Percentiles rank a stretch among this genome's conserved stretches.
Conservation (phyloP, 2,888 invertebrate genomes). For the Lasioglossum figueresi region DNA sequence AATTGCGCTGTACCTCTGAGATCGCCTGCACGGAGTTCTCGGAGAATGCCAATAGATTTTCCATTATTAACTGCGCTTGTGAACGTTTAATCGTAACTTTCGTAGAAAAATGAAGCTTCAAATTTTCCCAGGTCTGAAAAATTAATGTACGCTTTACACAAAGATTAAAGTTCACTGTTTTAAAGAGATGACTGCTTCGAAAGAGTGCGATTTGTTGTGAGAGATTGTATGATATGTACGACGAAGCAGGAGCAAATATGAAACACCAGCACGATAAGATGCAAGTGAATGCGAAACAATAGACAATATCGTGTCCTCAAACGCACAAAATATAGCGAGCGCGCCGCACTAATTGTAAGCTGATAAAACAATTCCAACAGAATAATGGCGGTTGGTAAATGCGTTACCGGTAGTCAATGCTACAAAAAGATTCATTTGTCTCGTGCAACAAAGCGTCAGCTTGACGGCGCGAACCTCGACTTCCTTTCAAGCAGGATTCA, state of each 20-base stretch:
- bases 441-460: slow-evolving; percentile 37
- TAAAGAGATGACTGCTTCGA: neutral
- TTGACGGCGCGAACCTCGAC: slow-evolving; percentile 1
- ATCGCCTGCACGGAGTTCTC: neutral
- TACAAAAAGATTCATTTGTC: slow-evolving; percentile 62
- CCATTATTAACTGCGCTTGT: neutral
- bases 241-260: neutral
- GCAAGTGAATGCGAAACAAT: neutral
- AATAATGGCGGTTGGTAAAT: slow-evolving; percentile 51
- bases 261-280: neutral
- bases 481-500: neutral
- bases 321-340: slow-evolving; percentile 51
- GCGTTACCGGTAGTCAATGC: slow-evolving; percentile 58
- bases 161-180: neutral
- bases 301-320: slow-evolving; percentile 28
- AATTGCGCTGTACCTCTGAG: neutral
- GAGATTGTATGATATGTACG: neutral
- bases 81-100: neutral
- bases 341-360: slow-evolving; percentile 50
- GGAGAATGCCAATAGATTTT: neutral
- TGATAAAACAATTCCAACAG: slow-evolving; percentile 57
- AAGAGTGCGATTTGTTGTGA: neutral
- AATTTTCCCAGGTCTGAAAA: neutral
- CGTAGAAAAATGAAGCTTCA: neutral
- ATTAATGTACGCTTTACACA: too few species aligned